Base-by-base conservation (phyloP, 1,140 invertebrate species). In the Fopius arisanus region DNA sequence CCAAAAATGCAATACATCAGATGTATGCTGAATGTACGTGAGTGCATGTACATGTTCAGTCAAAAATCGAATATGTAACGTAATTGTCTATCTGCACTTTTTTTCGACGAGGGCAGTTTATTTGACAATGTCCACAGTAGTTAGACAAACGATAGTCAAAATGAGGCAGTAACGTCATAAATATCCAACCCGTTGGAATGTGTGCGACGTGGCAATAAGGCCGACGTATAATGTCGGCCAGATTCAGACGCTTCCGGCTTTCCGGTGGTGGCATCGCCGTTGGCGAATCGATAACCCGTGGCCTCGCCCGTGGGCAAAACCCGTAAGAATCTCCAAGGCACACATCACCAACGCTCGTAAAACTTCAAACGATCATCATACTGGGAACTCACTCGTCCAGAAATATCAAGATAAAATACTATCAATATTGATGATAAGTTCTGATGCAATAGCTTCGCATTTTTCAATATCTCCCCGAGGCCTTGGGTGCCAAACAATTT, bases 201-300 rank as follows among this genome's bases (percentile, higher is more conserved):
- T 69, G 28, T 48, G 0, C 23, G 43, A 69, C 41, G 23, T 54
- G 67, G 67, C 43, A 69, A 69, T 69, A 69, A 69, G 67, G 67
- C 67, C 43, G 48, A 54, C 28, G 67, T 69, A 59, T 59, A 43
- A 69, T 69, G 43, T 69, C 43, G 67, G 26, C 67, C 67, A 51
- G 67, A 69, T 69, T 69, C 40, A 69, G 23, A 43, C 26, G 41
- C 67, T 69, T 69, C 67, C 67, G 67, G 67, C 41, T 69, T 69
- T 69, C 67, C 67, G 67, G 41, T 51, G 67, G 65, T 67, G 65
- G 65, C 41, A 23, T 69, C 67, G 67, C 43, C 41, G 40, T 43
- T 69, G 41, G 67, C 19, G 23, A 54, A 54, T 29, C 54, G 54
- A 59, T 59, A 59, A 59, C 54, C 54, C 54, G 21, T 26, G 54